phyloP scores from a whole-genome alignment of 2,888 invertebrate species.

The Ochropleura plecta region DNA sequence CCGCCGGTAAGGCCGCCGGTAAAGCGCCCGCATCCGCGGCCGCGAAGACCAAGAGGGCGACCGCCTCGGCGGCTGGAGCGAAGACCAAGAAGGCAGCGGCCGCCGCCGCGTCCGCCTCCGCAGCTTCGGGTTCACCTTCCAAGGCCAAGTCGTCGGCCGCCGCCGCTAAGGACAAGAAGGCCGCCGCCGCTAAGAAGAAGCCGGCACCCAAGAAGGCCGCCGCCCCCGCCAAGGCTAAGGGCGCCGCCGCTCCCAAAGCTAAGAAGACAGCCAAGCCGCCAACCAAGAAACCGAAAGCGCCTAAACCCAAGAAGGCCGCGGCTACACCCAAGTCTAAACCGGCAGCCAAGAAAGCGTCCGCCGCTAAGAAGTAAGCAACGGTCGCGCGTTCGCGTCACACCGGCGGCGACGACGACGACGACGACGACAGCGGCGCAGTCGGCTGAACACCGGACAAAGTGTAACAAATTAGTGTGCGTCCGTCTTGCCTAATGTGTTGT shows the following conservation, averaged over 20 bases:
- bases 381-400: slow-evolving; percentile 21
- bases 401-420: slow-evolving; percentile 17
- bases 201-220: slow-evolving; percentile 68
- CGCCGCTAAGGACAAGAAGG: slow-evolving; percentile 68
- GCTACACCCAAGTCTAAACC: slow-evolving; percentile 65
- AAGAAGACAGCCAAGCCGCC: slow-evolving; percentile 72
- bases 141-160: slow-evolving; percentile 57
- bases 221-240: slow-evolving; percentile 61
- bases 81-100: slow-evolving; percentile 34
- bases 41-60: slow-evolving; percentile 30
- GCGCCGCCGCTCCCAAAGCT: slow-evolving; percentile 73
- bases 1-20: slow-evolving; percentile 14
- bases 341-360: slow-evolving; percentile 64
- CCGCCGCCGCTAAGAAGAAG: slow-evolving; percentile 70
- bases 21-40: slow-evolving; percentile 21
- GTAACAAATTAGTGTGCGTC: neutral
- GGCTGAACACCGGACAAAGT: slow-evolving; percentile 78
- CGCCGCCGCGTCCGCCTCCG: slow-evolving; percentile 51
- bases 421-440: neutral
- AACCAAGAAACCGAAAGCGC: slow-evolving; percentile 79
- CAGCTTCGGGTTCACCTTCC: slow-evolving; percentile 43
- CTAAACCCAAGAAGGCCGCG: slow-evolving; percentile 77
- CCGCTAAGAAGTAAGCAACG: slow-evolving; percentile 59
- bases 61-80: slow-evolving; percentile 64
- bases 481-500: neutral